Conservation (phyloP, 2,113 vertebrate genomes). For the Misgurnus mizolepis region DNA sequence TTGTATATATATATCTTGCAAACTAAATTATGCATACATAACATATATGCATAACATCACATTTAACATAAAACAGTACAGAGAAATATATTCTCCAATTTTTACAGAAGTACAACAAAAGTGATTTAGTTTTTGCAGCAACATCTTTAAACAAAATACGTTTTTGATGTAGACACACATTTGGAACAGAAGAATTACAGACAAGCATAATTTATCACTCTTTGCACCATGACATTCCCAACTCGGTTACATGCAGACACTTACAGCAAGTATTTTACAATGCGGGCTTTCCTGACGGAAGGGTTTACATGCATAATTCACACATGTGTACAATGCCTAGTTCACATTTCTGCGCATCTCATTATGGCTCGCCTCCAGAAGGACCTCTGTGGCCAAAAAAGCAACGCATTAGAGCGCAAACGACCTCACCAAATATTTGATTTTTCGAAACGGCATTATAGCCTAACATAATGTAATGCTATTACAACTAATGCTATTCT, state of each 20-base stretch:
- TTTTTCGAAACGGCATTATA: not conserved
- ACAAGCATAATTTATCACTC: slow-evolving; percentile 27
- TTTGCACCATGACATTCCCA: slow-evolving; percentile 7
- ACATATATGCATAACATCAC: no score
- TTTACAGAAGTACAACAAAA: no score
- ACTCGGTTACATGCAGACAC: slow-evolving; percentile 23
- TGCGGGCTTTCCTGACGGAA: slow-evolving; percentile 23
- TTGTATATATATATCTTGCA: not conserved
- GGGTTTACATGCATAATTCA: slow-evolving; percentile 53
- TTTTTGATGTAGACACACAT: not conserved
- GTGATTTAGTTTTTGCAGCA: not conserved
- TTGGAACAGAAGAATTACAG: slow-evolving; percentile 6
- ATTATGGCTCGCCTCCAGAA: slow-evolving; percentile 15
- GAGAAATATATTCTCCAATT: not conserved
- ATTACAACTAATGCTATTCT: slow-evolving; percentile 5
- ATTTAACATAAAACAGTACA: not conserved
- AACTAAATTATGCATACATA: slow-evolving; percentile 41
- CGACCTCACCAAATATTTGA: slow-evolving; percentile 1
- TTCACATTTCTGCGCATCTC: slow-evolving; percentile 25
- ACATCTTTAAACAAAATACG: not conserved
- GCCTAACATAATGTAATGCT: not conserved
- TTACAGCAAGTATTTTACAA: slow-evolving; percentile 47
- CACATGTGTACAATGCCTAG: slow-evolving; percentile 35
- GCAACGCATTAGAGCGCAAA: not conserved
- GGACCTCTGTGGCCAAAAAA: not conserved